A percentile compares a stretch with the other conserved stretches of the same genome.
These are phyloP conservation scores for Stegophylla sp. DNA, from an alignment of 2,888 invertebrate species.

Conservation along the genomic window DNA sequence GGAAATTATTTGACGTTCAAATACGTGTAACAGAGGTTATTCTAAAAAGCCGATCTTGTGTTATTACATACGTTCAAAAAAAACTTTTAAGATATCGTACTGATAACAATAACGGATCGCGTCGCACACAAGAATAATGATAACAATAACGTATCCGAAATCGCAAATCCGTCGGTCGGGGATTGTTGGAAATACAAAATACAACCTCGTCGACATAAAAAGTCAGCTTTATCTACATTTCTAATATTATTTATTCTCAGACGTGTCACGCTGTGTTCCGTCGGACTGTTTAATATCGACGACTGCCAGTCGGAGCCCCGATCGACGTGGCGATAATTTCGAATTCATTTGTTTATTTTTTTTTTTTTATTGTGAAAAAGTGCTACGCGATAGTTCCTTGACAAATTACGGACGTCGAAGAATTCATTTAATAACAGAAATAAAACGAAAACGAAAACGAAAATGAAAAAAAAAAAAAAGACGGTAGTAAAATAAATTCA, in stretches of 20 bases:
- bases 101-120: too few species aligned
- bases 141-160: too few species aligned
- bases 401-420: slow-evolving; percentile 17
- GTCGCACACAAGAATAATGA: neutral
- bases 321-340: neutral
- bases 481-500: neutral
- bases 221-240: neutral
- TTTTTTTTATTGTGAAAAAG: slow-evolving; percentile 22
- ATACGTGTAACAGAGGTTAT: too few species aligned
- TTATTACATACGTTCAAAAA: too few species aligned
- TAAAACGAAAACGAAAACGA: neutral
- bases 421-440: neutral
- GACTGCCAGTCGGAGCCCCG: neutral
- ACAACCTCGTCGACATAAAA: neutral
- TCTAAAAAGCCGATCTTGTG: too few species aligned
- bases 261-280: slow-evolving; percentile 6
- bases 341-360: slow-evolving; percentile 4
- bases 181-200: neutral
- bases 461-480: neutral
- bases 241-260: neutral
- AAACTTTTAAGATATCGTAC: too few species aligned
- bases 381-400: neutral
- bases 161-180: too few species aligned
- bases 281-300: neutral
- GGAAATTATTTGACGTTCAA: too few species aligned